Evolutionary conservation across 2,888 invertebrate genomes (phyloP).

Genomic region (Hirudinaria manillensis): DNA sequence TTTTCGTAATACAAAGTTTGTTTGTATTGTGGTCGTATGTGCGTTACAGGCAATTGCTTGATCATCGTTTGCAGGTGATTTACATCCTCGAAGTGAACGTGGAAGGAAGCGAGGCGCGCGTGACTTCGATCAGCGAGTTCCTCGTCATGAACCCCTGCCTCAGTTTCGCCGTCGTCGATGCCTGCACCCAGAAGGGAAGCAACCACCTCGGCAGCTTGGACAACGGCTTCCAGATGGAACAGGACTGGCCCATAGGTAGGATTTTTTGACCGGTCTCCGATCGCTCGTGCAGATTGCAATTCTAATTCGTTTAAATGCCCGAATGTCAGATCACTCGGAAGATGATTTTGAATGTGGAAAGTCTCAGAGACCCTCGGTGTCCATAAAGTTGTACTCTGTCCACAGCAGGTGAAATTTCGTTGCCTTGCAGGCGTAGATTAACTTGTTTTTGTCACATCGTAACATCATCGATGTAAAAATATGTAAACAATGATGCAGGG

Average conservation of each 20-base stretch:
- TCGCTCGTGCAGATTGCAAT: conserved; percentile 43
- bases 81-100: conserved; percentile 69
- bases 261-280: conserved; percentile 18
- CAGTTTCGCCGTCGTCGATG: conserved; percentile 77
- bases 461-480: neutral
- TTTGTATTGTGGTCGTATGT: too few relatives aligned
- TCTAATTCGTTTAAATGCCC: conserved; percentile 36
- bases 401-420: conserved; percentile 45
- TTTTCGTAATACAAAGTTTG: too few relatives aligned
- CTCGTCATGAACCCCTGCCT: conserved; percentile 78
- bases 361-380: conserved; percentile 46
- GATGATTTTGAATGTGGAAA: conserved; percentile 56
- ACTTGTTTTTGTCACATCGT: neutral
- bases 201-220: conserved; percentile 44
- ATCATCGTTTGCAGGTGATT: conserved; percentile 59
- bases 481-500: conserved; percentile 53
- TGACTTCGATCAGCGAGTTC: conserved; percentile 70
- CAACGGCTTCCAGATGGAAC: conserved; percentile 43
- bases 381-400: conserved; percentile 48
- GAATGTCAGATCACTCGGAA: neutral
- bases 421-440: neutral
- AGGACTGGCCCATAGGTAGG: neutral
- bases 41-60: neutral
- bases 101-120: conserved; percentile 45
- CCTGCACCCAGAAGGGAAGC: conserved; percentile 55